Conservation (phyloP, 2,113 vertebrate genomes). For the Agelaius phoeniceus region DNA sequence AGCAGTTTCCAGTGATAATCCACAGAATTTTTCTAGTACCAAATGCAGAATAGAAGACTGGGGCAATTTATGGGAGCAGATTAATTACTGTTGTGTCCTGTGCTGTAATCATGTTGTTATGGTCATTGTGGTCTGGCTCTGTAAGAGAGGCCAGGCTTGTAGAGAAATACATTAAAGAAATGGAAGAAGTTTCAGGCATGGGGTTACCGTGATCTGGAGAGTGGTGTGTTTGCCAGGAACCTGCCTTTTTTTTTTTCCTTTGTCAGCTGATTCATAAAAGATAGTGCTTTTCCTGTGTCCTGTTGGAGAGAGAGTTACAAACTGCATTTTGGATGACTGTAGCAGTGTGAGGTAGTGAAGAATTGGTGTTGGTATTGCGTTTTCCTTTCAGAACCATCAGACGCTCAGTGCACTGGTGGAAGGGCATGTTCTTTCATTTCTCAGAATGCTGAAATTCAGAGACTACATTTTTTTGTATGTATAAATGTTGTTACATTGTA, state of each 20-base stretch:
- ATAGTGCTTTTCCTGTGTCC: background rate
- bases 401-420: background rate
- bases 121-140: background rate
- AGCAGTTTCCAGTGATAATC: background rate
- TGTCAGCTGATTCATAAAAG: background rate
- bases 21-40: background rate
- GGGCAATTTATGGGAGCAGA: background rate
- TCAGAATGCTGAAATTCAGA: background rate
- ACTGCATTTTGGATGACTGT: background rate
- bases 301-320: background rate
- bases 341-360: background rate
- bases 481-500: background rate
- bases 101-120: background rate
- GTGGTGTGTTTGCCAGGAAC: background rate
- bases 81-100: background rate
- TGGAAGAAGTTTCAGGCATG: background rate
- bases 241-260: background rate
- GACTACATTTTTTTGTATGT: background rate
- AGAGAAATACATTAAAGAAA: background rate
- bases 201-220: background rate
- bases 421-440: background rate
- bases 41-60: background rate
- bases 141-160: background rate
- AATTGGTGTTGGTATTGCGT: background rate
- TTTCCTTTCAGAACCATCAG: background rate